phyloP scores from a whole-genome alignment of 1,140 invertebrate species.

The Drosophila murphyi region DNA sequence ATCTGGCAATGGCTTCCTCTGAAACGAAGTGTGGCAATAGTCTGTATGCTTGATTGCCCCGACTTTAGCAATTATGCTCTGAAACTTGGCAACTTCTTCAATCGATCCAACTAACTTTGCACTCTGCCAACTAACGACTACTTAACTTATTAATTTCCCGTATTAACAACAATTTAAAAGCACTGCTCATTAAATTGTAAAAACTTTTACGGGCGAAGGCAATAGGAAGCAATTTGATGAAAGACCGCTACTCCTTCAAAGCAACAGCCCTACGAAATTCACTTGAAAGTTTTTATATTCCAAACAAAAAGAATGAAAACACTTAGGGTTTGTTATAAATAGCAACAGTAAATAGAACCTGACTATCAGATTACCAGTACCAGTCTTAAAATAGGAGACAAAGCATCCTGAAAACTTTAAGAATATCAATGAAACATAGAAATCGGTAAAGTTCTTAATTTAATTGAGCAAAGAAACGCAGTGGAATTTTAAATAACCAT shows the following conservation, averaged over 20 bases:
- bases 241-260: slow-evolving; percentile 42
- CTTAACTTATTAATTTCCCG: slow-evolving; percentile 78
- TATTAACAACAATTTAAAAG: slow-evolving; percentile 64
- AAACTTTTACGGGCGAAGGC: slow-evolving; percentile 41
- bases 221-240: slow-evolving; percentile 62
- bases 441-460: neutral
- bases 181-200: slow-evolving; percentile 67
- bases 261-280: slow-evolving; percentile 40
- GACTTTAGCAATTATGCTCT: slow-evolving; percentile 7
- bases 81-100: slow-evolving; percentile 25
- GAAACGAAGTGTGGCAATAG: neutral
- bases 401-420: neutral
- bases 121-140: slow-evolving; percentile 56
- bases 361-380: neutral
- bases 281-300: slow-evolving; percentile 59
- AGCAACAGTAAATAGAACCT: slow-evolving; percentile 31
- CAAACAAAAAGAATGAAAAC: slow-evolving; percentile 26
- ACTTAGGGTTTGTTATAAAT: slow-evolving; percentile 11
- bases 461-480: no score
- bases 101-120: slow-evolving; percentile 55
- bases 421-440: neutral
- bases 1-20: neutral
- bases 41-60: slow-evolving; percentile 8
- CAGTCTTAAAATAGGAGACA: neutral
- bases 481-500: no score